Evolutionary conservation across 2,113 vertebrate genomes (phyloP).

Genomic region (Anoplopoma fimbria): DNA sequence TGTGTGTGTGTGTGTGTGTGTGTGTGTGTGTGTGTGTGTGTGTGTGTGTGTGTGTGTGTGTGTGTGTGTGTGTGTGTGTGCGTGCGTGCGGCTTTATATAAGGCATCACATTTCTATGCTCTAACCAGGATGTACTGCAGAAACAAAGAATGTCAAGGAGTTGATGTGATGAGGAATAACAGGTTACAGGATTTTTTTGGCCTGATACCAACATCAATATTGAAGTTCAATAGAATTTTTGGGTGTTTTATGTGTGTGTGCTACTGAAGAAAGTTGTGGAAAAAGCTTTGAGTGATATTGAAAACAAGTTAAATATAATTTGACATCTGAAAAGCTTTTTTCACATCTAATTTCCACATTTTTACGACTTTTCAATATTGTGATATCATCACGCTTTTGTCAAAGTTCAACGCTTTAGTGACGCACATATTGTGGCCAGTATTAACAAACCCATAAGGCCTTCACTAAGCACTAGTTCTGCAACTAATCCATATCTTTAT

Average conservation of each 20-base stretch:
- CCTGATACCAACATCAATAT: slow-evolving; percentile 30
- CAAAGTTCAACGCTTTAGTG: neutral
- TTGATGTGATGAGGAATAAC: slow-evolving; percentile 35
- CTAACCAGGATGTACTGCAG: neutral
- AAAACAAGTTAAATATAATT: neutral
- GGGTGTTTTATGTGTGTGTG: neutral
- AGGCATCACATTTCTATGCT: slow-evolving; percentile 38
- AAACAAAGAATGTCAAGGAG: slow-evolving; percentile 8
- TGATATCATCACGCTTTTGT: neutral
- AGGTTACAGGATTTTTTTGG: slow-evolving; percentile 15
- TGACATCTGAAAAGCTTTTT: slow-evolving; percentile 1
- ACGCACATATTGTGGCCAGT: neutral
- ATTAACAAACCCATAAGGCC: neutral
- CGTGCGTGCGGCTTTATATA: slow-evolving; percentile 44
- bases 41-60: too few species aligned
- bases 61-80: neutral
- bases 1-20: neutral
- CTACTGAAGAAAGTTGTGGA: neutral
- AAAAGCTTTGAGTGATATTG: neutral
- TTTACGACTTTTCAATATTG: neutral
- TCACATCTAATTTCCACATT: neutral
- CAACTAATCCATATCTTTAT: neutral
- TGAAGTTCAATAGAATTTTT: slow-evolving; percentile 9
- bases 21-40: too few species aligned
- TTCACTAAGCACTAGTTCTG: neutral